Evolutionary conservation across 2,113 vertebrate species (phyloP), one percentile per base, ranked within the genome.

Genomic region (Pterocles burchelli): DNA sequence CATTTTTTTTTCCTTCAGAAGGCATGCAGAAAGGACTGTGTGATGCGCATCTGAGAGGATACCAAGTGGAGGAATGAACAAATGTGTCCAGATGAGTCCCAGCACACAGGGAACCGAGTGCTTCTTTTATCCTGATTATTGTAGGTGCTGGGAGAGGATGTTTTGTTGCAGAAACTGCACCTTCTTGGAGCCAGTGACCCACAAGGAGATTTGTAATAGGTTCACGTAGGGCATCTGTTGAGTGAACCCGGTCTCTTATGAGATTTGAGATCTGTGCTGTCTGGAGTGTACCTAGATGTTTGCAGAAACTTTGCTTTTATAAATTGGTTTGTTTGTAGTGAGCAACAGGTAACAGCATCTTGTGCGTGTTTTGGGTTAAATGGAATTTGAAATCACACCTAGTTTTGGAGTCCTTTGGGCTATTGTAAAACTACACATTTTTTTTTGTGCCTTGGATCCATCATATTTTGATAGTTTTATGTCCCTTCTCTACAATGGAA

Each of bases 141-240:
- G 1, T 2, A 4, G 43, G 9, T 77, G 26, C 67, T 3, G 13
- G 49, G 55, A 65, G 41, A 84, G 51, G 49, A 33, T 0, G 0
- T 61, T 89, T 67, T 20, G 52, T 71, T 38, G 61, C 21, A 46
- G 78, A 46, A 68, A 17, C 46, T 49, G 49, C 13, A 12, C 6
- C 0, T 75, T 75, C 29, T 13, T 43, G 55, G 52, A 81, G 51
- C 43, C 5, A 8, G 15, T 88, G 67, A 46, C 33, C 59, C 46
- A n/a, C 22, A 6, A 13, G 28, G 38, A 24, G 24, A 55, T 72
- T 41, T 2, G 0, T 13, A 13, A 14, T 46, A 28, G 49, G 34
- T 81, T 85, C 29, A 13, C 0, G 0, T 38, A 26, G 33, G 61
- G 11, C 17, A 18, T 25, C 48, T 15, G 0, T 34, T 0, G 13